Percentiles rank a stretch among this genome's conserved stretches.
phyloP scores from a whole-genome alignment of 30 jellyfish, hydroid and myxozoan species.

The Chironex yamaguchii region DNA sequence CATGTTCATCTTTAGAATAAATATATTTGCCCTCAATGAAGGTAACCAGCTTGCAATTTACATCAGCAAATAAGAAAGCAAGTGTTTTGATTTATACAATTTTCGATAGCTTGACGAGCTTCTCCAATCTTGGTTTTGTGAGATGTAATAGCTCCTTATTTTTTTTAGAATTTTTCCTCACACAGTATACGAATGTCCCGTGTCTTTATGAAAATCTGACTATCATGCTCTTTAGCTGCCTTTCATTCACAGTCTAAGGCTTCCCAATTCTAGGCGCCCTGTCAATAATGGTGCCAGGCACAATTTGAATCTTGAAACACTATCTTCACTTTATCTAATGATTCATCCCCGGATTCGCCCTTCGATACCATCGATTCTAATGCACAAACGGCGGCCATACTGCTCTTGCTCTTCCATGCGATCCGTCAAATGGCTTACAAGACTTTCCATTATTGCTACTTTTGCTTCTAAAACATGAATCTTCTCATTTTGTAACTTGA shows the following conservation, averaged over 20 bases:
- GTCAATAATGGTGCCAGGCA: slow-evolving; percentile 23
- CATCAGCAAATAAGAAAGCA: slow-evolving; percentile 23
- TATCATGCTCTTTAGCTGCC: slow-evolving; percentile 37
- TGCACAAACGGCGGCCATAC: slow-evolving; percentile 44
- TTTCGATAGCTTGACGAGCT: slow-evolving; percentile 56
- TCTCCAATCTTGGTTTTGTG: slow-evolving; percentile 57
- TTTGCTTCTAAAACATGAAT: slow-evolving; percentile 46
- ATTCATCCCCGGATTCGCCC: slow-evolving; percentile 41
- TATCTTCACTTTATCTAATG: slow-evolving; percentile 12
- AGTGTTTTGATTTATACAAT: slow-evolving; percentile 36
- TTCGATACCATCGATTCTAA: slow-evolving; percentile 37
- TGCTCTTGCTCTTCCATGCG: slow-evolving; percentile 55
- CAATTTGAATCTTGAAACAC: slow-evolving; percentile 21
- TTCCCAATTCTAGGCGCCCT: slow-evolving; percentile 37
- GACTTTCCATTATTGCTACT: slow-evolving; percentile 57
- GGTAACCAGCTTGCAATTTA: slow-evolving; percentile 56
- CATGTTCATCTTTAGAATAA: slow-evolving; percentile 35
- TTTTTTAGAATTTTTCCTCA: slow-evolving; percentile 29
- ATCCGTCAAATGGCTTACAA: slow-evolving; percentile 31
- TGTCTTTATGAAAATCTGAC: slow-evolving; percentile 42
- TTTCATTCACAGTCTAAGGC: slow-evolving; percentile 18
- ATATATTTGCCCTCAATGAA: slow-evolving; percentile 31
- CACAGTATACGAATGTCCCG: slow-evolving; percentile 35
- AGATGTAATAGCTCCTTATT: slow-evolving; percentile 11
- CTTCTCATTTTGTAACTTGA: slow-evolving; percentile 40